phyloP scores from a whole-genome alignment of 2,113 vertebrate species.

The Formicarius rufipectus region DNA sequence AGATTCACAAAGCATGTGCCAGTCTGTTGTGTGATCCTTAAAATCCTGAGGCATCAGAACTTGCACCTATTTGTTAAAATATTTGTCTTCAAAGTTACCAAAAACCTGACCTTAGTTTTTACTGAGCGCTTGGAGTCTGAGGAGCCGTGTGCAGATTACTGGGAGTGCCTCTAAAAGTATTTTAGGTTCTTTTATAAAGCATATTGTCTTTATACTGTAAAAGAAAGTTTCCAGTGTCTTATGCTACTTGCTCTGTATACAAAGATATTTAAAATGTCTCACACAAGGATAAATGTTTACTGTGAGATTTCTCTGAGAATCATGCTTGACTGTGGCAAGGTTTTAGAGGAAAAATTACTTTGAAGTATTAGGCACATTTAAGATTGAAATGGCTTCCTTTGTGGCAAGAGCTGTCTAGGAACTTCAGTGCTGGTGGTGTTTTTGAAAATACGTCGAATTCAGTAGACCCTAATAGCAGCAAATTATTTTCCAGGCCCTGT shows the following conservation, averaged over 20 bases:
- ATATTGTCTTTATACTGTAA: neutral
- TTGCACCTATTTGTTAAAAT: neutral
- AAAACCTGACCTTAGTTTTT: neutral
- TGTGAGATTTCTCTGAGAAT: neutral
- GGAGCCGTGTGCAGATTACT: neutral
- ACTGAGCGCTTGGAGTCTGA: neutral
- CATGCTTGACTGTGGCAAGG: neutral
- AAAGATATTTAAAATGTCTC: neutral
- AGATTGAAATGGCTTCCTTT: neutral
- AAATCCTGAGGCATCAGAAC: neutral
- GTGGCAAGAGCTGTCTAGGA: slow-evolving; percentile 5
- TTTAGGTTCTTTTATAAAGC: neutral
- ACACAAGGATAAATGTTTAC: neutral
- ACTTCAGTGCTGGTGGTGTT: neutral
- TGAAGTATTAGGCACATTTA: neutral
- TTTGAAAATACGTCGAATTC: neutral
- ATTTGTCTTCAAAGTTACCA: neutral
- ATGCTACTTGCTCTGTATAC: neutral
- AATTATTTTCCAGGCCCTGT: slow-evolving; percentile 18
- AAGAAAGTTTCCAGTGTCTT: neutral
- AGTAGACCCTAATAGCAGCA: slow-evolving; percentile 22
- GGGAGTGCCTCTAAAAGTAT: neutral
- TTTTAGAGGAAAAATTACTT: neutral
- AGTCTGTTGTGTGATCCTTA: neutral
- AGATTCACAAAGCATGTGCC: neutral